Base-by-base conservation (phyloP, 2,888 invertebrate species). In the Chloroclystis v-ata region DNA sequence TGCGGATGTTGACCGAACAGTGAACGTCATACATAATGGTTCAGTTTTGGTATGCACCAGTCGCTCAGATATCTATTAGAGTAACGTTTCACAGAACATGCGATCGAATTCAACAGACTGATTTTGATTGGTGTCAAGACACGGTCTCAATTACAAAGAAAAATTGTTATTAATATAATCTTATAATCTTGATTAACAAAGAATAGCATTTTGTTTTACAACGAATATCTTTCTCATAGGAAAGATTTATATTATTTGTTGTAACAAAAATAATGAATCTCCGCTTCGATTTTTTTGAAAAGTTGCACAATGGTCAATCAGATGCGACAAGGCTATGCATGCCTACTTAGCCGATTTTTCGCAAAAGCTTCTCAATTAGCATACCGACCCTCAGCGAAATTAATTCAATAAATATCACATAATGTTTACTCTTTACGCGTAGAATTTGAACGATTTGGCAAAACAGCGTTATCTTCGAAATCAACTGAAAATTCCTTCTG, bases 381-480 rank as follows among this genome's bases (percentile, higher is more conserved):
- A 43, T 30, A 38, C 20, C 10, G 28, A 46, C 51, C 47, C 28
- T n/a, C n/a, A n/a, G n/a, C n/a, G n/a, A n/a, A n/a, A n/a, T n/a
- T n/a, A n/a, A n/a, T n/a, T n/a, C n/a, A n/a, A n/a, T n/a, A n/a
- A n/a, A n/a, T n/a, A n/a, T n/a, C 56, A 59, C 55, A 47, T 53
- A 60, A 26, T 14, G 13, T 14, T 59, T 46, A 40, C 20, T 56
- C 28, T 54, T 46, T 37, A 44, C 47, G 43, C 47, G 28, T 35
- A 43, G 42, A 42, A 43, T 63, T 57, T 52, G 52, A 57, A 60
- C 47, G 44, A 48, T 65, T 74, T 70, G 74, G 70, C 73, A 72
- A 69, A 71, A 68, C 64, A 47, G 28, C 14, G 28, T 24, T 46
- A 46, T 37, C 11, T 28, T 20, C 13, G 29, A 43, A 12, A 51